A percentile compares a stretch with the other conserved stretches of the same genome.
phyloP scores from a whole-genome alignment of 2,113 vertebrate species.

The Tupaia tana region DNA sequence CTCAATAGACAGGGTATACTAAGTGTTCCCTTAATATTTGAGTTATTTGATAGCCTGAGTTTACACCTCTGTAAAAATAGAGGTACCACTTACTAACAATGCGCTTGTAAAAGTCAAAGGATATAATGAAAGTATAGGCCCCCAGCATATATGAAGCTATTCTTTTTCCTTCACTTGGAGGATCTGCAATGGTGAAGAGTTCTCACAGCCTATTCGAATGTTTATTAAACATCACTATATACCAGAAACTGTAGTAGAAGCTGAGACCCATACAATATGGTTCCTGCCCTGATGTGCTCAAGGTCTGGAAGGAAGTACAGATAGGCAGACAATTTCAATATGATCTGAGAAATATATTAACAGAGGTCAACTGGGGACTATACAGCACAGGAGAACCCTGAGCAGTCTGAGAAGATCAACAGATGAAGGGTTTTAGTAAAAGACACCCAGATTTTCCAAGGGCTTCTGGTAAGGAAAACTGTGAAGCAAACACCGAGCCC shows the following conservation, averaged over 20 bases:
- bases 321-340: not conserved
- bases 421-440: not conserved
- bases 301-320: not conserved
- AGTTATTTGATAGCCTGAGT: conserved; percentile 10
- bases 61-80: not conserved
- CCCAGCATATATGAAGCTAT: not conserved
- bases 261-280: not conserved
- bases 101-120: not conserved
- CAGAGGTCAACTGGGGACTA: not conserved
- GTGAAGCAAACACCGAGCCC: not conserved
- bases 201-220: not conserved
- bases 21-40: not conserved
- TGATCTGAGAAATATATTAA: not conserved
- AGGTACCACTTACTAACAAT: not conserved
- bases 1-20: not conserved
- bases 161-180: not conserved
- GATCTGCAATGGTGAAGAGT: not conserved
- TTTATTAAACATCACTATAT: not conserved
- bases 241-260: not conserved
- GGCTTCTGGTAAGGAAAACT: not conserved
- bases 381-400: not conserved
- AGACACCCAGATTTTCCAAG: not conserved
- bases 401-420: not conserved
- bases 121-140: not conserved
- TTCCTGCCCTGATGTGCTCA: not conserved